Evolutionary conservation across 2,797 vertebrate genomes (phyloP).

Genomic region (Harpagifer antarcticus): DNA sequence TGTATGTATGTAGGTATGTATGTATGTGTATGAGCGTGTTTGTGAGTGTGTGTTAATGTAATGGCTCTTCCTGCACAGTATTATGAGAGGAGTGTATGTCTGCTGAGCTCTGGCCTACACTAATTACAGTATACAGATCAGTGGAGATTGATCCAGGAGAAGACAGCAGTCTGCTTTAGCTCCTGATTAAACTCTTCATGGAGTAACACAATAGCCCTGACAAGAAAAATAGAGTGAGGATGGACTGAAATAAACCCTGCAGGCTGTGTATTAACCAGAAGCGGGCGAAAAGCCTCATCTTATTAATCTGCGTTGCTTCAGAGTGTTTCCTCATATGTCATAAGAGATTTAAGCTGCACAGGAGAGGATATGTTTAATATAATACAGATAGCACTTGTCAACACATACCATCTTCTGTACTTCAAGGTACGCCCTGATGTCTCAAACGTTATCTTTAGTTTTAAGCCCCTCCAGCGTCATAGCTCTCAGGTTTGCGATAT

Average conservation of each 20-base stretch:
- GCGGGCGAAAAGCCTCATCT: conserved; percentile 7
- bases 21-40: conserved; percentile 22
- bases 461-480: neutral
- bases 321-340: conserved; percentile 5
- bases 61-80: conserved; percentile 23
- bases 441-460: neutral
- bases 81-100: conserved; percentile 50
- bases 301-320: conserved; percentile 29
- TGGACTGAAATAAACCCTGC: conserved; percentile 36
- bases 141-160: conserved; percentile 39
- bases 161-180: conserved; percentile 40
- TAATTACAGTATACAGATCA: conserved; percentile 67
- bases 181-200: conserved; percentile 57
- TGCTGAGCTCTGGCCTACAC: conserved; percentile 55
- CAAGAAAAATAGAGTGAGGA: conserved; percentile 14
- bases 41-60: conserved; percentile 2
- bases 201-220: conserved; percentile 32
- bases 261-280: conserved; percentile 8
- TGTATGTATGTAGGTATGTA: too few species aligned
- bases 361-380: conserved; percentile 13
- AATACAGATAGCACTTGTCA: conserved; percentile 1
- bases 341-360: conserved; percentile 2
- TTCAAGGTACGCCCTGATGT: neutral
- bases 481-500: neutral
- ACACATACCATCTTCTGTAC: neutral